These are phyloP conservation scores for Hydraecia micacea DNA, from an alignment of 2,888 invertebrate genomes.

Conservation along the genomic window DNA sequence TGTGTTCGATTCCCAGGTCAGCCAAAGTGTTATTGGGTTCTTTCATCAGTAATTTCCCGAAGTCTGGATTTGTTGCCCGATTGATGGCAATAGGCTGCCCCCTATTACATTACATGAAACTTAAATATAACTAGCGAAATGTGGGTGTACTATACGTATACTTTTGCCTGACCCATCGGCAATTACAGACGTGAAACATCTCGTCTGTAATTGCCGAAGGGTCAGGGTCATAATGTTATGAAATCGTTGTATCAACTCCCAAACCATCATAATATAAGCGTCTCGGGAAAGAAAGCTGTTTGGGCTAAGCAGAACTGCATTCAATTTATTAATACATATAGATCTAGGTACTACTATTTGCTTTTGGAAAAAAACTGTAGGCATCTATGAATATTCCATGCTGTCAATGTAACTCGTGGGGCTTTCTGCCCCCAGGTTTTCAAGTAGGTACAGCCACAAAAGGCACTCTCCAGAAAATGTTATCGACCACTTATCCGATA, in stretches of 20 bases:
- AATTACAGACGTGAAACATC: neutral
- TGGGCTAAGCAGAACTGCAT: no score
- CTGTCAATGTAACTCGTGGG: no score
- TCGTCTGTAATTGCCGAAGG: no score
- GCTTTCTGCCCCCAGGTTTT: neutral
- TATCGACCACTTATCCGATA: neutral
- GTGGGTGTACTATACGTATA: no score
- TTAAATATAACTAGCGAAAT: neutral
- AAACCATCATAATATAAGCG: neutral
- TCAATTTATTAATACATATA: no score
- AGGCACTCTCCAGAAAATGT: neutral
- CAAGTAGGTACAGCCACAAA: neutral
- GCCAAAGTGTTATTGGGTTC: neutral
- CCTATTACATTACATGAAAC: neutral
- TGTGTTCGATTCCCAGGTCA: neutral
- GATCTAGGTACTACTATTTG: neutral
- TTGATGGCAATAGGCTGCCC: neutral
- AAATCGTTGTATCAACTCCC: neutral
- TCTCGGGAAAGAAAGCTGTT: no score
- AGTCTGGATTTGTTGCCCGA: neutral
- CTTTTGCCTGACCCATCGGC: no score
- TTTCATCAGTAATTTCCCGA: neutral
- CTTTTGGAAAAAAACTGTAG: neutral
- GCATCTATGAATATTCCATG: neutral
- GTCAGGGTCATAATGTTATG: no score